Base-by-base conservation (phyloP, 2,888 invertebrate genomes). In the Apoderus coryli region DNA sequence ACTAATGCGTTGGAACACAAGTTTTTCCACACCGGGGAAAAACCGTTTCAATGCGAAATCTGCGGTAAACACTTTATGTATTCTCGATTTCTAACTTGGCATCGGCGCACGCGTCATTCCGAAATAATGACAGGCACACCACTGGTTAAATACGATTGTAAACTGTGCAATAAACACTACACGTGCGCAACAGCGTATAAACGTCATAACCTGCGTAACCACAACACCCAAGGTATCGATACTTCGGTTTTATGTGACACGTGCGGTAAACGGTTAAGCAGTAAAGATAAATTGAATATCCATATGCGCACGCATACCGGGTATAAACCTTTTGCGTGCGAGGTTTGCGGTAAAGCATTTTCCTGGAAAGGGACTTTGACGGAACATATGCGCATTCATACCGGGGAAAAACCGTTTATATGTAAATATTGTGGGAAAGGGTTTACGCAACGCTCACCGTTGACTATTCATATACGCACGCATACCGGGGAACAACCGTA, bases 401-500 rank as follows among this genome's bases (percentile, higher is more conserved):
- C 37, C 5, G 40, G 34, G 2, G 39, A 41, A 15, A 35, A 31
- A 10, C 38, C 35, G 10, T 35, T 29, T 23, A 4, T 10, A 11
- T 40, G 41, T 14, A 25, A 14, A 2, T 16, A 34, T 4, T 42
- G 40, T 27, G 19, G n/a, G 7, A 33, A 27, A 6, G 35, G 28
- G 10, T 37, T 34, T 10, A 19, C 7, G 7, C 19, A 19, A n/a
- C 6, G 19, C 7, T 7, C 19, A n/a, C 19, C 19, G 19, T 7
- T 19, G 19, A 19, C 6, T 6, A 19, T n/a, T 6, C 19, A 19
- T n/a, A n/a, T 7, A n/a, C 6, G n/a, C 7, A 19, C n/a, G n/a
- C 19, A 19, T n/a, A 65, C 65, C 1, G 69, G 69, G 1, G 67
- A 69, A 56, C 60, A 65, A 49, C 69, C 70, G 29, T 65, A 69